These are phyloP conservation scores for Drosophila setifemur DNA, from an alignment of 1,140 invertebrate species.

Conservation along the genomic window DNA sequence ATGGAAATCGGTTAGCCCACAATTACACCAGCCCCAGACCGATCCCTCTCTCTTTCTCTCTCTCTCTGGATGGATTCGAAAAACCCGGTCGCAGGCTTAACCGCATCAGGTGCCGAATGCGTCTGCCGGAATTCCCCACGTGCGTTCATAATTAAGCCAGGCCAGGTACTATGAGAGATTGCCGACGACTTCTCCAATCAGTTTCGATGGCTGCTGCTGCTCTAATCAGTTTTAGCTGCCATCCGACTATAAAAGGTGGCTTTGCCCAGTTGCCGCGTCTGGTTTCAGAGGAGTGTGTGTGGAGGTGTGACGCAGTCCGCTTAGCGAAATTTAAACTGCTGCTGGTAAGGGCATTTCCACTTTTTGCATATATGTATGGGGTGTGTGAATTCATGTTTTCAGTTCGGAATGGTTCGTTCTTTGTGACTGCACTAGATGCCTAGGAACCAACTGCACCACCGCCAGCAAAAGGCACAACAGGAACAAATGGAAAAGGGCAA, in stretches of 20 bases:
- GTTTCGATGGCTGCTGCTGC: constrained; percentile 20
- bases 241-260: constrained; percentile 34
- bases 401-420: constrained; percentile 13
- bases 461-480: not conserved
- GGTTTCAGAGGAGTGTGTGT: not conserved
- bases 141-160: constrained; percentile 10
- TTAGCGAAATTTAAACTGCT: constrained; percentile 3
- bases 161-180: not conserved
- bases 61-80: constrained; percentile 4
- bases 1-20: constrained; percentile 45
- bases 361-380: not conserved
- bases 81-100: constrained; percentile 18
- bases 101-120: constrained; percentile 35
- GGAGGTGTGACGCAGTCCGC: constrained; percentile 12
- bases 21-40: constrained; percentile 14
- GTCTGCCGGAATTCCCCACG: constrained; percentile 31
- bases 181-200: constrained; percentile 32
- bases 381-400: not conserved
- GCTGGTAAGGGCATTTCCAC: constrained; percentile 15
- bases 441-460: not conserved
- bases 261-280: constrained; percentile 27
- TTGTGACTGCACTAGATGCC: not conserved
- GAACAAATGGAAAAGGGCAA: too few relatives aligned
- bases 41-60: not conserved
- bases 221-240: constrained; percentile 24